These are phyloP conservation scores for Microcebus tavaratra DNA, from an alignment of 2,113 vertebrate genomes.

Conservation along the genomic window DNA sequence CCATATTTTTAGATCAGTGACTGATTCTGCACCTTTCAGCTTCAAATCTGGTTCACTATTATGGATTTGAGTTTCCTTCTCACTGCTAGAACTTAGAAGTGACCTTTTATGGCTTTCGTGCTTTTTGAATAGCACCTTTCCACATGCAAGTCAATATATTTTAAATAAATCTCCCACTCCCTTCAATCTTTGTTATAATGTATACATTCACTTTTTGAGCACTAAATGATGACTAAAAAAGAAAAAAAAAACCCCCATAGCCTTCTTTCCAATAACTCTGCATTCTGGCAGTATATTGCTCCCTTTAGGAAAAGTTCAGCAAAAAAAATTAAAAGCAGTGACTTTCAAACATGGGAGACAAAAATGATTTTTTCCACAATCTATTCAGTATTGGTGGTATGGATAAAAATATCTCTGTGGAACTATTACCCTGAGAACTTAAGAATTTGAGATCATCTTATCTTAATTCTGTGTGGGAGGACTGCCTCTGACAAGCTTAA, in stretches of 20 bases:
- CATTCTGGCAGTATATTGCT: background rate
- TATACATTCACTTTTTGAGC: background rate
- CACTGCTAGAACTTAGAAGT: background rate
- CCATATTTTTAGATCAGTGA: background rate
- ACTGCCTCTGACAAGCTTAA: constrained; percentile 74
- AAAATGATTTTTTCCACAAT: constrained; percentile 44
- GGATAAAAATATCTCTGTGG: constrained; percentile 61
- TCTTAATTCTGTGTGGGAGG: constrained; percentile 72
- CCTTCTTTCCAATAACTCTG: background rate
- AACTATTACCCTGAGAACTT: constrained; percentile 70
- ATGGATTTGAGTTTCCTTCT: background rate
- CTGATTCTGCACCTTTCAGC: background rate
- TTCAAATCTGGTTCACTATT: background rate
- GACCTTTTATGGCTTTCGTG: background rate
- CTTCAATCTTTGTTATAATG: background rate
- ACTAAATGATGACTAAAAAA: background rate
- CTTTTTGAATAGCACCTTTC: background rate
- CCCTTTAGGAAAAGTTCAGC: background rate
- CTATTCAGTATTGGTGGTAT: constrained; percentile 37
- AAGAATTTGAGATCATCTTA: constrained; percentile 77
- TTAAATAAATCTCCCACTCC: background rate
- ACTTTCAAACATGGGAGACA: constrained; percentile 32
- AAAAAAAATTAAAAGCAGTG: background rate
- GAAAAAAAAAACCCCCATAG: too few relatives aligned
- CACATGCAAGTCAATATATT: background rate